Evolutionary conservation across 2,888 invertebrate genomes (phyloP), one percentile per base, ranked within the genome.

Genomic region (Bimastos eiseni): DNA sequence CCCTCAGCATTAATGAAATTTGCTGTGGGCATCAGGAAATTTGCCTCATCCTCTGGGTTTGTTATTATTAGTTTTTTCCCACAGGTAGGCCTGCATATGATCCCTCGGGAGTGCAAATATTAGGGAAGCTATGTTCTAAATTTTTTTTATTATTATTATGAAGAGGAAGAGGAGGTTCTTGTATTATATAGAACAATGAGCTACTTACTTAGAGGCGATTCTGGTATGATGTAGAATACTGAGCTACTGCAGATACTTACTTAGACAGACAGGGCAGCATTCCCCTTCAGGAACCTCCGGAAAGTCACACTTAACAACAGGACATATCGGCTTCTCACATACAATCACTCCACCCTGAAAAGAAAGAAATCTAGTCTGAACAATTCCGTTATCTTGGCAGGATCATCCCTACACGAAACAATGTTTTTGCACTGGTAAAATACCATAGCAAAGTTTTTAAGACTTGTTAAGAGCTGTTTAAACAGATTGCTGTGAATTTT

Each of bases 161-260:
- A n/a, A n/a, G n/a, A n/a, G n/a, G n/a, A n/a, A n/a, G 15, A 49
- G 49, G 21, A 49, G 21, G 21, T 49, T 49, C 49, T 49, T 19
- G 24, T 49, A 15, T 49, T 5, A 19, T 49, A 49, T 19, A 49
- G 24, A 49, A 49, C 24, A 49, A 0, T 70, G 70, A 70, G 70
- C 70, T 30, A 89, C 90, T 90, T 83, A 90, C 90, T 24, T 21
- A 33, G 90, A 90, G n/a, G n/a, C n/a, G n/a, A n/a, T n/a, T n/a
- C 49, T 49, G 49, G 24, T 49, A 15, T 49, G 15, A 19, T 49
- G 24, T 19, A 49, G 24, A 49, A 49, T 49, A 49, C 5, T 70
- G 70, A 70, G 70, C 70, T 70, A 70, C 3, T 55, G 30, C 13
- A 13, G 55, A 30, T 30, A 89, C 90, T 90, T 83, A 90, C 90